phyloP scores from a whole-genome alignment of 2,797 vertebrate genomes.

The Serranus cabrilla region DNA sequence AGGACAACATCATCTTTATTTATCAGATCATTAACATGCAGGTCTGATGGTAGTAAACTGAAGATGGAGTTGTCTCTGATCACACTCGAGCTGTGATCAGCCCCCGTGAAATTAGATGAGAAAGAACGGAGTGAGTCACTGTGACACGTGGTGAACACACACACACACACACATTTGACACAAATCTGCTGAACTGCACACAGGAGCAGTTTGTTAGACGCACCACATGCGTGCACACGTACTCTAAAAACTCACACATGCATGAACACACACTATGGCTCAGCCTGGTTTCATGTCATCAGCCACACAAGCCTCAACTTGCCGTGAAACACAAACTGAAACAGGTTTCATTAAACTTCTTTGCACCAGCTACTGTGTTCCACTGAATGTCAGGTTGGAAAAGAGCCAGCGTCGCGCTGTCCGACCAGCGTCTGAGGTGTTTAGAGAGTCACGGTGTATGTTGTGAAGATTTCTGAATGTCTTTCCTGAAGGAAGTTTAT shows the following conservation, averaged over 20 bases:
- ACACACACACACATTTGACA: neutral
- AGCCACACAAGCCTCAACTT: constrained; percentile 38
- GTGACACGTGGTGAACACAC: constrained; percentile 5
- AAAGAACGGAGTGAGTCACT: constrained; percentile 38
- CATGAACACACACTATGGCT: constrained; percentile 6
- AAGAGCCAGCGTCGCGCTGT: neutral
- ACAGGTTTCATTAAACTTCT: constrained; percentile 10
- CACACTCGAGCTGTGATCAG: constrained; percentile 11
- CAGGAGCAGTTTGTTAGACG: neutral
- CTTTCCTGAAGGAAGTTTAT: too few relatives aligned
- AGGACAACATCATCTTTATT: neutral
- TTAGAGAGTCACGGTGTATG: too few relatives aligned
- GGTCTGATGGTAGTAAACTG: neutral
- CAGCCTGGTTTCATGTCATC: constrained; percentile 41
- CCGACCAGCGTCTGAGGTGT: neutral
- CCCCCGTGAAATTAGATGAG: constrained; percentile 21
- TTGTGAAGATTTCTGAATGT: too few relatives aligned
- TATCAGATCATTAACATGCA: neutral
- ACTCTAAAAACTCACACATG: neutral
- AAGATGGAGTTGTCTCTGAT: constrained; percentile 14
- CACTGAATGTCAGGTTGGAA: neutral
- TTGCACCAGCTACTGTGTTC: neutral
- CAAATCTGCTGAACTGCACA: too few relatives aligned
- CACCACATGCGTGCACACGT: neutral
- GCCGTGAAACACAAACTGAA: constrained; percentile 35